Percentiles rank a stretch among this genome's conserved stretches.
Evolutionary conservation across 1,140 invertebrate species (phyloP).

Genomic region (Bombus confusus): DNA sequence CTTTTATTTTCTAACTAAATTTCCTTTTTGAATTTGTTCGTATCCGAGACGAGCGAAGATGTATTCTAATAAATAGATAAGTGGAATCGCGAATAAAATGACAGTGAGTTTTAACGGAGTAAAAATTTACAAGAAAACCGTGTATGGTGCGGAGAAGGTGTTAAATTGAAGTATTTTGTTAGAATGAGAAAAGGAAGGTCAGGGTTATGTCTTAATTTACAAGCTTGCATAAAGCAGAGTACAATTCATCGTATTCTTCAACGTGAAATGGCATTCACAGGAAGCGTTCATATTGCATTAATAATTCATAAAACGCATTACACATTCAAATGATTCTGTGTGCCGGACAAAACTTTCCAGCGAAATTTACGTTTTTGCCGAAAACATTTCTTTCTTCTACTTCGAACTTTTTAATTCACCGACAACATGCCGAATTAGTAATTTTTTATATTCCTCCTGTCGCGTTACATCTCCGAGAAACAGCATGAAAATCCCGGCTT

Average conservation of each 20-base stretch:
- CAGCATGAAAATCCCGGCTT: too few relatives aligned
- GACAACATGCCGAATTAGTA: not conserved
- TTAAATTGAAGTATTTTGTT: not conserved
- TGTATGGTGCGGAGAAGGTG: too few relatives aligned
- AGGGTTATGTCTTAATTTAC: not conserved
- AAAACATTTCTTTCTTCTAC: not conserved
- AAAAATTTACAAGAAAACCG: too few relatives aligned
- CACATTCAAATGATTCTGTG: not conserved
- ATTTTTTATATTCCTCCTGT: too few relatives aligned
- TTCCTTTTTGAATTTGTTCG: too few relatives aligned
- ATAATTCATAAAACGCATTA: slow-evolving; percentile 3
- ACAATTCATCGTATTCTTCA: not conserved
- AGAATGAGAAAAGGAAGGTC: not conserved
- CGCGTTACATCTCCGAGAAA: too few relatives aligned
- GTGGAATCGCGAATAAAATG: too few relatives aligned
- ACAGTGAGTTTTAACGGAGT: too few relatives aligned
- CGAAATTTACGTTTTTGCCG: not conserved
- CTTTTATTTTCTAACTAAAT: not conserved
- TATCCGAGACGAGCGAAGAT: too few relatives aligned
- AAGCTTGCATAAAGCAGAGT: not conserved
- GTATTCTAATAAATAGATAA: too few relatives aligned
- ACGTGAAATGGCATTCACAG: too few relatives aligned
- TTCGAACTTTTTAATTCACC: not conserved
- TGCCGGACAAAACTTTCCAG: accelerated
- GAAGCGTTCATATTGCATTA: too few relatives aligned